Evolutionary conservation across 1,140 invertebrate genomes (phyloP).

Genomic region (Leucophenga varia): DNA sequence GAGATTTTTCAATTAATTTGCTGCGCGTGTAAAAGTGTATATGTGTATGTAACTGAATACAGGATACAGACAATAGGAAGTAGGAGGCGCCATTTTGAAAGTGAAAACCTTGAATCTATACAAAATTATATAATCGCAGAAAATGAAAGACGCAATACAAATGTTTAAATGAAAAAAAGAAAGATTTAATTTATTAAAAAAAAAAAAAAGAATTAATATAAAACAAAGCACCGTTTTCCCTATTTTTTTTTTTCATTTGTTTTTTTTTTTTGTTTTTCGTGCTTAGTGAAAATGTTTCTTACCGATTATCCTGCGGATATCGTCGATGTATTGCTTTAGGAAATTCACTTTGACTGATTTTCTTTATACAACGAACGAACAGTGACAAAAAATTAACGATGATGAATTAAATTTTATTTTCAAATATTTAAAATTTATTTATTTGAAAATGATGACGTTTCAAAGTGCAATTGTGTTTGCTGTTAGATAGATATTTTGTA

Average conservation of each 20-base stretch:
- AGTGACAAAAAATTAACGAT: too few species aligned
- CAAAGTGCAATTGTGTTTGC: background rate
- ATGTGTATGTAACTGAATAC: conserved; percentile 14
- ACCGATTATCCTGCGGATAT: conserved; percentile 57
- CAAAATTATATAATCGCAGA: conserved; percentile 33
- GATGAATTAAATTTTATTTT: too few species aligned
- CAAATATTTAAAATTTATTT: too few species aligned
- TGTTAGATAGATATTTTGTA: conserved; percentile 7
- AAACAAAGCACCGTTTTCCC: too few species aligned
- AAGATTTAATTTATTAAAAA: too few species aligned
- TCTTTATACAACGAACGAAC: conserved; percentile 20
- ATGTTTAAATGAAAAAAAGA: too few species aligned
- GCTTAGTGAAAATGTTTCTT: conserved; percentile 41
- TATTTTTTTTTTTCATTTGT: too few species aligned
- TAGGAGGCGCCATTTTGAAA: conserved; percentile 7
- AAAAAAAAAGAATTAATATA: too few species aligned
- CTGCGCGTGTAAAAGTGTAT: conserved; percentile 12
- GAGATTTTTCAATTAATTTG: conserved; percentile 42
- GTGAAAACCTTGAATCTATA: conserved; percentile 30
- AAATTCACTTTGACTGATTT: conserved; percentile 56
- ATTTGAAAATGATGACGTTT: too few species aligned
- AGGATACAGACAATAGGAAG: conserved; percentile 22
- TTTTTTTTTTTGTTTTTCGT: too few species aligned
- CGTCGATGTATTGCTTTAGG: conserved; percentile 57
- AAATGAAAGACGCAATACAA: background rate